phyloP scores from a whole-genome alignment of 2,888 invertebrate species.

The Rhingia rostrata region DNA sequence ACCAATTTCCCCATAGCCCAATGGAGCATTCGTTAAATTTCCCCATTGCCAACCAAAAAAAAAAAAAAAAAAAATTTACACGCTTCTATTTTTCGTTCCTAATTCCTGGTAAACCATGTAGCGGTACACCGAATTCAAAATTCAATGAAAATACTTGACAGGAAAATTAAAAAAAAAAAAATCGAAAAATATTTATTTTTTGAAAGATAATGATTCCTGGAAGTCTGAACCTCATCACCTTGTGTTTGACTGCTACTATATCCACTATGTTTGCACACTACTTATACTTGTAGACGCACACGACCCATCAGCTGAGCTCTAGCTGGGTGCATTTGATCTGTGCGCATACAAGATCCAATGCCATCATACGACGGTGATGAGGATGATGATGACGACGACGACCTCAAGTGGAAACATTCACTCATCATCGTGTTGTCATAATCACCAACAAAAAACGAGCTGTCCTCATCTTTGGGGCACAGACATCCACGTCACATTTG shows the following conservation, averaged over 20 bases:
- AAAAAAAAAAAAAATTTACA: constrained; percentile 7
- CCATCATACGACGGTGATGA: constrained; percentile 23
- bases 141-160: constrained; percentile 67
- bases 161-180: constrained; percentile 38
- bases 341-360: constrained; percentile 41
- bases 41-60: background rate
- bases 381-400: constrained; percentile 30
- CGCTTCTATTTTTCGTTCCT: background rate
- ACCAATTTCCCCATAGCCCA: constrained; percentile 44
- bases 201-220: constrained; percentile 66
- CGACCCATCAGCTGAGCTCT: constrained; percentile 5
- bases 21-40: constrained; percentile 26
- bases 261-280: constrained; percentile 48
- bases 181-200: background rate
- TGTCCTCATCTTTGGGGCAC: constrained; percentile 53
- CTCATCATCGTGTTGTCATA: constrained; percentile 61
- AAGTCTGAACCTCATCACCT: constrained; percentile 60
- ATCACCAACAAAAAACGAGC: constrained; percentile 34
- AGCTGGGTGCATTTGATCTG: constrained; percentile 51
- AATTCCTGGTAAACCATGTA: constrained; percentile 50
- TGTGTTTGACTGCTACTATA: constrained; percentile 43
- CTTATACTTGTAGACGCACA: constrained; percentile 48
- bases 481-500: constrained; percentile 37
- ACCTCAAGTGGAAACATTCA: constrained; percentile 69
- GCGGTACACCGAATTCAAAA: constrained; percentile 26